Percentiles rank a stretch among this genome's conserved stretches.
These are phyloP conservation scores for Dendrocopos noguchii DNA, from an alignment of 2,113 vertebrate species.

Conservation along the genomic window DNA sequence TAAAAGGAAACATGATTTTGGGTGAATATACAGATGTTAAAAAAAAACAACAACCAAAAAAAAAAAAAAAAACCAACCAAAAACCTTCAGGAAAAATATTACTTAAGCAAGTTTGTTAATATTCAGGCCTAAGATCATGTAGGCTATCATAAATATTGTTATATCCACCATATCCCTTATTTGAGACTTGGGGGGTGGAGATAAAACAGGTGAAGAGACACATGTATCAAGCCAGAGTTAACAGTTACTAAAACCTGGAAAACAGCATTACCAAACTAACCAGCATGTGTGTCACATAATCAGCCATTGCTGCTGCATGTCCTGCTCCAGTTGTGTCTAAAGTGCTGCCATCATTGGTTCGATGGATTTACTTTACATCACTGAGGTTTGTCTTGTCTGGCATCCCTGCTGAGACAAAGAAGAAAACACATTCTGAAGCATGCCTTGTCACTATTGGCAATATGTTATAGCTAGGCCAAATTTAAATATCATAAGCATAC, in stretches of 20 bases:
- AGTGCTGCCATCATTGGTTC: slow-evolving; percentile 16
- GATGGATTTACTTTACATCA: slow-evolving; percentile 70
- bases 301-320: not conserved
- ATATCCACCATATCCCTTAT: not conserved
- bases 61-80: not conserved
- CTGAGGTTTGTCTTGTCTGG: slow-evolving; percentile 71
- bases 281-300: slow-evolving; percentile 26
- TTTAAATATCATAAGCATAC: not conserved
- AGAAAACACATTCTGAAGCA: slow-evolving; percentile 56
- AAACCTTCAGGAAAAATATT: not conserved
- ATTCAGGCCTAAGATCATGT: not conserved
- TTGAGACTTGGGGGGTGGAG: not conserved
- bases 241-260: slow-evolving; percentile 63
- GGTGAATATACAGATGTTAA: not conserved
- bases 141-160: slow-evolving; percentile 34
- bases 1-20: not conserved
- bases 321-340: slow-evolving; percentile 55
- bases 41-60: not conserved
- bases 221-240: not conserved
- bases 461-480: not conserved
- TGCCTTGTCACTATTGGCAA: slow-evolving; percentile 6
- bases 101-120: not conserved
- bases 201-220: not conserved
- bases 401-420: slow-evolving; percentile 73
- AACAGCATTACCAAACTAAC: slow-evolving; percentile 34